These are phyloP conservation scores for Threskiornis aethiopicus DNA, from an alignment of 2,797 vertebrate species.

Conservation along the genomic window DNA sequence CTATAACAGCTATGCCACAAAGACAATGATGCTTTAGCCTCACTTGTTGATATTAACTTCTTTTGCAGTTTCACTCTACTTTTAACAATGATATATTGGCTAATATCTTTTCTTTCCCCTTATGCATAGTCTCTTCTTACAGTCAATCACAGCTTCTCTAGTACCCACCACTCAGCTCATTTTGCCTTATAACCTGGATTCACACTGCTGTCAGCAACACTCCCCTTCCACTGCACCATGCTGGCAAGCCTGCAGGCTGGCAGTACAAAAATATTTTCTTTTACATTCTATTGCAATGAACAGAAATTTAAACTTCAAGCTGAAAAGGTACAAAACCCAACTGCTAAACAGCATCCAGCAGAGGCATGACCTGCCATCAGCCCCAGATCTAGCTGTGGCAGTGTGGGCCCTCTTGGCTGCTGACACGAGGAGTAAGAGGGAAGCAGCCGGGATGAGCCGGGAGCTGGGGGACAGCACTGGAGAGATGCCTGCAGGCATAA, in stretches of 20 bases:
- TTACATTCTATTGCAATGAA: background rate
- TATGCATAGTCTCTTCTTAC: background rate
- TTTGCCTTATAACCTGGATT: background rate
- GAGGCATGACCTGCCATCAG: background rate
- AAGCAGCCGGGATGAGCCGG: background rate
- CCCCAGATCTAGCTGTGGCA: background rate
- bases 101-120: background rate
- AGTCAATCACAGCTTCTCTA: background rate
- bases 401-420: background rate
- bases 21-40: background rate
- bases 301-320: background rate
- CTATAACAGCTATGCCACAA: background rate
- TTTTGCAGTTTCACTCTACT: background rate
- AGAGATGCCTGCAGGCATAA: background rate
- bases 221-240: background rate
- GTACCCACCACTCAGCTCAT: background rate
- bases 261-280: background rate
- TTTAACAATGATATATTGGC: background rate
- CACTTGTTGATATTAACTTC: background rate
- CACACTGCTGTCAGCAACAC: rapidly evolving
- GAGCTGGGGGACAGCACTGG: background rate
- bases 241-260: background rate
- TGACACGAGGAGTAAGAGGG: background rate
- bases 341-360: background rate
- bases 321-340: background rate